Percentiles rank a stretch among this genome's conserved stretches.
Evolutionary conservation across 1,140 invertebrate species (phyloP).

Genomic region (Pentalonia nigronervosa): DNA sequence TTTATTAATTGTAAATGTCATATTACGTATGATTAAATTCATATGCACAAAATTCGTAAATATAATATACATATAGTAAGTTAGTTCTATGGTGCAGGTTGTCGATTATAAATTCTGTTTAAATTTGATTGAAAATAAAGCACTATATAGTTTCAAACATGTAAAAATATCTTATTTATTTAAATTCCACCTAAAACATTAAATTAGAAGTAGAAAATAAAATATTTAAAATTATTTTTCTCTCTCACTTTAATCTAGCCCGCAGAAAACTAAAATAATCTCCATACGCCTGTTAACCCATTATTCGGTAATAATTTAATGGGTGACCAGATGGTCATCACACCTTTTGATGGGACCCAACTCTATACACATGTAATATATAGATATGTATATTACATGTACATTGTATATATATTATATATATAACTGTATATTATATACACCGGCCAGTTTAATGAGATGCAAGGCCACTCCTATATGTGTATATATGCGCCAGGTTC

Average conservation of each 20-base stretch:
- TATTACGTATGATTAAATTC: not conserved
- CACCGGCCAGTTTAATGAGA: slow-evolving; percentile 54
- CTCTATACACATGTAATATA: slow-evolving; percentile 23
- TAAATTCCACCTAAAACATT: not conserved
- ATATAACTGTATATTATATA: slow-evolving; percentile 35
- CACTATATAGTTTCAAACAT: not conserved
- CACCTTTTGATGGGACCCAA: slow-evolving; percentile 57
- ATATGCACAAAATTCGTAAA: not conserved
- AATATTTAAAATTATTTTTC: slow-evolving; percentile 40
- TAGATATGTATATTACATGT: slow-evolving; percentile 12
- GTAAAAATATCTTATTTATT: slow-evolving; percentile 6
- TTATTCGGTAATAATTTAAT: slow-evolving; percentile 58
- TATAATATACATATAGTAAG: not conserved
- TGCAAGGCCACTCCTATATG: slow-evolving; percentile 57
- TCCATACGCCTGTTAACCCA: slow-evolving; percentile 47
- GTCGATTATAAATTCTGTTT: not conserved
- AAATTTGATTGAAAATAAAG: slow-evolving; percentile 8
- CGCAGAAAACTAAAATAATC: slow-evolving; percentile 57
- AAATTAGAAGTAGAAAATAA: slow-evolving; percentile 18
- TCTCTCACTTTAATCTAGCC: slow-evolving; percentile 33
- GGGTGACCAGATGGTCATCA: slow-evolving; percentile 58
- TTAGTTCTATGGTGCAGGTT: not conserved
- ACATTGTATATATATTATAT: not conserved
- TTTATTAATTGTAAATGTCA: not conserved
- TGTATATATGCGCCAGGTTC: slow-evolving; percentile 51